Evolutionary conservation across 2,797 vertebrate genomes (phyloP), one percentile per base, ranked within the genome.

Genomic region (Myiotriccus ornatus): DNA sequence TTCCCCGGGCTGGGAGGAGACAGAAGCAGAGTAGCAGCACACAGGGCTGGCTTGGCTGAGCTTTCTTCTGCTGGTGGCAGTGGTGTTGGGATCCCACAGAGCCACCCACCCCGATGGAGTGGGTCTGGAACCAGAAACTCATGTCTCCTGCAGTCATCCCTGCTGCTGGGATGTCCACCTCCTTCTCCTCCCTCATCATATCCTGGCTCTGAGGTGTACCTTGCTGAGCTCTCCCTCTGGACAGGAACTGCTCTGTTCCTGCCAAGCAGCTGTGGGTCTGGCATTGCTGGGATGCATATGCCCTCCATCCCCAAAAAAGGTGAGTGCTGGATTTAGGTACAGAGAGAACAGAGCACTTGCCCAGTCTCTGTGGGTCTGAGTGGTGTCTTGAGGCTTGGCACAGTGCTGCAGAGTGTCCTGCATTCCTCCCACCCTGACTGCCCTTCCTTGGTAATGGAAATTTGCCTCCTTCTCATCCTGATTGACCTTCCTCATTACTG

Each of bases 161-260:
- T 43, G 60, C n/a, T 64, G 49, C 14, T 2, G 1, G 12, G 17
- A 20, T 60, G 27, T 32, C 17, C 21, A 15, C 4, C 7, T 86
- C 49, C n/a, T 44, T 27, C 34, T 85, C 2, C 0, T 47, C 52
- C 34, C 41, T 68, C 1, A 2, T 24, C 0, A 0, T 57, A 30
- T 17, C 19, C 27, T 50, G 37, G 37, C 55, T 81, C 60, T 90
- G 35, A n/a, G 9, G 8, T 86, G 65, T 60, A 25, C 10, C 53
- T n/a, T 68, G 49, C n/a, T 37, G 44, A 87, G 41, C 12, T 44
- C 35, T 62, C 30, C 35, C 19, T 84, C 22, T 10, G 59, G 49
- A 30, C 34, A 28, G 70, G 37, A 75, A 15, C 53, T 19, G 5
- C 62, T 77, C 7, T 7, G 7, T 50, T 7, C 22, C 37, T 34